phyloP scores from a whole-genome alignment of 2,113 vertebrate genomes.

The Poicephalus meyeri region DNA sequence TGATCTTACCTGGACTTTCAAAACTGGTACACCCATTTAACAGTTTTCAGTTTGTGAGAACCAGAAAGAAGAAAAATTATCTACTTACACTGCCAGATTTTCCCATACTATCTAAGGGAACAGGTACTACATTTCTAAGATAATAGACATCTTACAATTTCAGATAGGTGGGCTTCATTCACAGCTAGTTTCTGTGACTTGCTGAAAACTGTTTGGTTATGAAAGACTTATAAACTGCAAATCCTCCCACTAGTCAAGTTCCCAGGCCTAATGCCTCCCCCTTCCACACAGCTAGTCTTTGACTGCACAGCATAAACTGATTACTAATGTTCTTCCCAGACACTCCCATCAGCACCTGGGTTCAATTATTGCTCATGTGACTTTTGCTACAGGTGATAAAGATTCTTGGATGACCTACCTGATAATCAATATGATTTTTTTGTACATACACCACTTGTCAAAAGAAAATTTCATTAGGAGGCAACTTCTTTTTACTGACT shows the following conservation, averaged over 20 bases:
- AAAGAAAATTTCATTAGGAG: neutral
- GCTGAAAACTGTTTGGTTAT: neutral
- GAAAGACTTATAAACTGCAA: neutral
- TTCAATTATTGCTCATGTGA: neutral
- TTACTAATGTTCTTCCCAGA: neutral
- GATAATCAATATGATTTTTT: neutral
- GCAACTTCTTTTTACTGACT: neutral
- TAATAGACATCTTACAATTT: neutral
- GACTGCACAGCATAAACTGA: neutral
- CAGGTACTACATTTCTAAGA: neutral
- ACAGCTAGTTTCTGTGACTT: neutral
- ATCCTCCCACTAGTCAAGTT: neutral
- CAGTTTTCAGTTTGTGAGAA: neutral
- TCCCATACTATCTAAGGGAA: neutral
- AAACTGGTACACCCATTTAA: neutral
- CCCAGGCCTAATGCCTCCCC: accelerated
- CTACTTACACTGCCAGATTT: neutral
- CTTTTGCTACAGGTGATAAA: neutral
- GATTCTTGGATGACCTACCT: neutral
- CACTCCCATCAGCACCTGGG: neutral
- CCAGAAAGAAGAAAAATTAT: neutral
- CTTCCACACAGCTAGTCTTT: neutral
- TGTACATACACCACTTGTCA: neutral
- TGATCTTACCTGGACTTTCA: neutral
- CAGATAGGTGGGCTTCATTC: neutral